Base-by-base conservation (phyloP, 2,888 invertebrate species). In the Agonopterix alstromeriana region DNA sequence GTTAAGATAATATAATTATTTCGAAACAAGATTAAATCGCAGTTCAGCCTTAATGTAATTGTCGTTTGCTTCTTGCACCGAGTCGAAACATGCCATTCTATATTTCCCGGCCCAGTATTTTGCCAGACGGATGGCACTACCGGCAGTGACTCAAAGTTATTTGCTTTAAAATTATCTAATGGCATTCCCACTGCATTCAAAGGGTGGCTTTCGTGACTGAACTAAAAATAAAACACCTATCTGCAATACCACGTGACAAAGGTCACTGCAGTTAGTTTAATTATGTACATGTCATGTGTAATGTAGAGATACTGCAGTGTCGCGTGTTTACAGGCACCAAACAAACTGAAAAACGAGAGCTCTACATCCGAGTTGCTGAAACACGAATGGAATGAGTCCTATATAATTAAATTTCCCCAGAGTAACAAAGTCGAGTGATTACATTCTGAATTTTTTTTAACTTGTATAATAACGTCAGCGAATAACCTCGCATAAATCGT, bases 151-250 rank as follows among this genome's bases (percentile, higher is more conserved):
- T 27, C 27, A 3, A 27, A 27, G 3, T 3, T 27, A 27, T 27
- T 27, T 27, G 7, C 27, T 27, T 27, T 27, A 27, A 27, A 27
- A 27, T 27, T 27, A 5, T 7, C 27, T 5, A 27, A 27, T 27
- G 27, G 27, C 27, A 27, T 27, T 27, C 27, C 27, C 5, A 27
- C 27, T 27, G 27, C 27, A 27, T 57, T 60, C 52, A 53, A 65
- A 62, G 53, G 48, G 50, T 50, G 53, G 54, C 58, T 63, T 63
- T 67, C 60, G 60, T 71, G 66, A 60, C 53, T 49, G 52, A 58
- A 68, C 68, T 61, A 58, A 65, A 56, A 77, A 77, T 75, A 78
- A 67, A 59, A 69, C 67, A 71, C 70, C 59, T 67, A 58, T 66
- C 64, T 68, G 61, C 64, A 65, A 66, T 62, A 57, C 59, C 53